phyloP scores from a whole-genome alignment of 2,797 vertebrate species.

The Tolypeutes matacus region DNA sequence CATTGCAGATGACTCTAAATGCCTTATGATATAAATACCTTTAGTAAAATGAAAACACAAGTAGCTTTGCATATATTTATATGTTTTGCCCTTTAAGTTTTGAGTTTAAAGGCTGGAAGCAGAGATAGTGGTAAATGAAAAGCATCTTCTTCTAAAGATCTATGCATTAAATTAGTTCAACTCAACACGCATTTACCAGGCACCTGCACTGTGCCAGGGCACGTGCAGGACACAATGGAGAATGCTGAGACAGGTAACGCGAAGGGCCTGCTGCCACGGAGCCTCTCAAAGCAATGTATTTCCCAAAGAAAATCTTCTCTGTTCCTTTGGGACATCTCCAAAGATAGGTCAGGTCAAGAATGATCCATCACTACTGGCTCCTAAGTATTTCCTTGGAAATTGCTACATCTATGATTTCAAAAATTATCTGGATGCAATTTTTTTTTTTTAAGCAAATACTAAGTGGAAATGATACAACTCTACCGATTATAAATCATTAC shows the following conservation, averaged over 20 bases:
- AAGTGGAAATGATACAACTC: neutral
- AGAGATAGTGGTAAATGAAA: slow-evolving; percentile 77
- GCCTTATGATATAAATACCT: slow-evolving; percentile 86
- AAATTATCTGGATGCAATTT: neutral
- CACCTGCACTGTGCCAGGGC: neutral
- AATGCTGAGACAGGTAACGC: too few relatives aligned
- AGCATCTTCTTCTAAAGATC: slow-evolving; percentile 68
- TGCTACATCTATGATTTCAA: neutral
- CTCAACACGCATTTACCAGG: neutral
- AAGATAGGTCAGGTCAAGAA: neutral
- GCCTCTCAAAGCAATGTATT: neutral
- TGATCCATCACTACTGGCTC: neutral
- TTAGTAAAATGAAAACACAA: slow-evolving; percentile 83
- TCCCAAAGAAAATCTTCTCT: neutral
- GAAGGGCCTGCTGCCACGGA: neutral
- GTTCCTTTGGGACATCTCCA: neutral
- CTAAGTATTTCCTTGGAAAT: neutral
- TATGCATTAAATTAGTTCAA: slow-evolving; percentile 60
- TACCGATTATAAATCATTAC: neutral
- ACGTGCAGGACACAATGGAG: neutral
- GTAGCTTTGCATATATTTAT: slow-evolving; percentile 85
- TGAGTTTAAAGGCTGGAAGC: slow-evolving; percentile 83
- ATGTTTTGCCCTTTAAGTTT: slow-evolving; percentile 86
- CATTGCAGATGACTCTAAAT: slow-evolving; percentile 86
- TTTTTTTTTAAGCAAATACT: neutral